Conservation (phyloP, 2,113 vertebrate species). For the Oceanites oceanicus region DNA sequence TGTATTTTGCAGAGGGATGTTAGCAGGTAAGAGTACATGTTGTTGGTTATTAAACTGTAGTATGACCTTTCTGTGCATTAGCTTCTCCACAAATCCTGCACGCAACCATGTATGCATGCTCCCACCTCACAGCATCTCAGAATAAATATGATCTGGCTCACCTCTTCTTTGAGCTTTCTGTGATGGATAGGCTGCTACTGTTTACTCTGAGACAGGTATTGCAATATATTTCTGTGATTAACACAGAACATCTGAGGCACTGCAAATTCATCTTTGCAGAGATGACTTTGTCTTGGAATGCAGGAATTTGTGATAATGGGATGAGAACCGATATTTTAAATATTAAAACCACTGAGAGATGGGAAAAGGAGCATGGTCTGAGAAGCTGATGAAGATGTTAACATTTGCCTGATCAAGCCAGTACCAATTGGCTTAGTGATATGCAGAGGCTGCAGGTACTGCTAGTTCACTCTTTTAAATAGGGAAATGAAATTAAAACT, state of each 20-base stretch:
- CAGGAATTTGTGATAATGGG: background rate
- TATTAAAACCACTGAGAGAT: background rate
- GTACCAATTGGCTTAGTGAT: background rate
- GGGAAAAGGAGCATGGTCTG: background rate
- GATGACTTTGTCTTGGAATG: background rate
- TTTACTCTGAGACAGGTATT: background rate
- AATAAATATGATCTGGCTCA: background rate
- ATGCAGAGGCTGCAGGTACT: background rate
- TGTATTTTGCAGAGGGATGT: background rate
- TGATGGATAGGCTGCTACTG: background rate
- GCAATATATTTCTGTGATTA: background rate
- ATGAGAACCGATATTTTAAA: background rate
- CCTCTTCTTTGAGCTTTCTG: background rate
- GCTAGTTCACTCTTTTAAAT: background rate
- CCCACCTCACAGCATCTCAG: background rate
- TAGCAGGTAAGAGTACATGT: background rate
- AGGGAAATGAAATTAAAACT: background rate
- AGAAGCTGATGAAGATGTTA: background rate
- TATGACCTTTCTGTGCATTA: background rate
- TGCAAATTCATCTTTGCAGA: background rate
- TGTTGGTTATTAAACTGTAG: background rate
- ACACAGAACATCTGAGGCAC: background rate
- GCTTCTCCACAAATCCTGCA: background rate
- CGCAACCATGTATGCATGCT: background rate
- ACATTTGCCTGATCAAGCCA: background rate